phyloP scores from a whole-genome alignment of 2,113 vertebrate species.

The pig (Sus scrofa) region DNA sequence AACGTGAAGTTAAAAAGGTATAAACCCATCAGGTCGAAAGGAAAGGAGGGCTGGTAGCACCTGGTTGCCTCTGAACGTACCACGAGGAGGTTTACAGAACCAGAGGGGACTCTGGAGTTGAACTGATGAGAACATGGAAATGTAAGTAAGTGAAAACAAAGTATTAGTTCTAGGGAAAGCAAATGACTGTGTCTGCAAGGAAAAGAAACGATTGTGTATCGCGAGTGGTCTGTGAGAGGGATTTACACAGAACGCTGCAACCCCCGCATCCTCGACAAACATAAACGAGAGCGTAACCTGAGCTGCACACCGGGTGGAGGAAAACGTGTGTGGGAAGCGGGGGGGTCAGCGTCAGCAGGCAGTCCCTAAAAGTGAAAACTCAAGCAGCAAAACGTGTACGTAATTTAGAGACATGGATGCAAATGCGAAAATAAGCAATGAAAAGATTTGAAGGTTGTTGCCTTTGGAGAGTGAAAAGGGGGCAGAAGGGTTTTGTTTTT shows the following conservation, averaged over 20 bases:
- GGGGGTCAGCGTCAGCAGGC: neutral
- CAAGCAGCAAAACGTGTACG: neutral
- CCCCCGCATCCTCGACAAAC: neutral
- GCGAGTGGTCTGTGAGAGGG: neutral
- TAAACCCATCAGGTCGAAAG: neutral
- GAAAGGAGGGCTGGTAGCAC: neutral
- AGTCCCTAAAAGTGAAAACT: neutral
- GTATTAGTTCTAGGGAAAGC: neutral
- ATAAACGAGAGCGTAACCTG: neutral
- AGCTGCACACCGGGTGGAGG: neutral
- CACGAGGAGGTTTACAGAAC: neutral
- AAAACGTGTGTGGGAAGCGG: neutral
- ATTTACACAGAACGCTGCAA: neutral
- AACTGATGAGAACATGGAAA: neutral
- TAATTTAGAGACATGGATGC: neutral
- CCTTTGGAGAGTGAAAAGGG: neutral
- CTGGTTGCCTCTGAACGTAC: neutral
- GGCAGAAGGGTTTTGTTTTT: too few relatives aligned
- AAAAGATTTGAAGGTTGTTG: neutral
- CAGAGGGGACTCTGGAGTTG: neutral
- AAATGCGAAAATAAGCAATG: conserved; percentile 25
- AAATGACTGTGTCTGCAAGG: neutral
- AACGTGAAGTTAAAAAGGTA: neutral
- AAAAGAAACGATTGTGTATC: neutral
- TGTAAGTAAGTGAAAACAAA: neutral